Percentiles rank a stretch among this genome's conserved stretches.
Conservation (phyloP, 2,113 vertebrate species). For the Cynoglossus semilaevis region DNA sequence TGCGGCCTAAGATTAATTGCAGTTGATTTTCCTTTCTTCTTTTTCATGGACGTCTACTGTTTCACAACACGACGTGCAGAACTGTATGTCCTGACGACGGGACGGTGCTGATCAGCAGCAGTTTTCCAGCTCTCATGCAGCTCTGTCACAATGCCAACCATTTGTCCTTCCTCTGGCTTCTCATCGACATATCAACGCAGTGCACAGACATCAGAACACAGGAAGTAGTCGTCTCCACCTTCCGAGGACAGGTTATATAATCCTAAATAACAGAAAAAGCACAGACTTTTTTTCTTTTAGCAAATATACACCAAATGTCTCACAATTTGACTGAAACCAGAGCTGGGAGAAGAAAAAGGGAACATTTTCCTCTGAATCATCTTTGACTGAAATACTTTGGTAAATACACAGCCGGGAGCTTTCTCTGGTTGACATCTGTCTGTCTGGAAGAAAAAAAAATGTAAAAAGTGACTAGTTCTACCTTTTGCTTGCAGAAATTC, state of each 20-base stretch:
- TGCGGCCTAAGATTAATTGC: no score
- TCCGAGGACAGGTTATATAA: neutral
- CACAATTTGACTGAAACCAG: neutral
- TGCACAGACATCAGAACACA: conserved; percentile 19
- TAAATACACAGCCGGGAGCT: neutral
- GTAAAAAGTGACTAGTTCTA: conserved; percentile 34
- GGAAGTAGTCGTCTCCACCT: conserved; percentile 47
- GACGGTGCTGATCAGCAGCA: conserved; percentile 37
- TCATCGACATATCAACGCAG: conserved; percentile 23
- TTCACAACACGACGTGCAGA: conserved; percentile 11
- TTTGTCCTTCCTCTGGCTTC: conserved; percentile 28
- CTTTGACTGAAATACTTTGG: conserved; percentile 2
- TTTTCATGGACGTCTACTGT: neutral
- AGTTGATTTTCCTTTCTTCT: no score
- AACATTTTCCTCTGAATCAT: conserved; percentile 12
- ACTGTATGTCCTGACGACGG: conserved; percentile 11
- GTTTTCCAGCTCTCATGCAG: neutral
- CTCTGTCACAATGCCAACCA: conserved; percentile 24
- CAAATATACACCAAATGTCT: conserved; percentile 34
- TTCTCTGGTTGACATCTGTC: conserved; percentile 55
- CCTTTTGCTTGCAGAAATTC: conserved; percentile 31
- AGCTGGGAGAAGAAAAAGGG: neutral
- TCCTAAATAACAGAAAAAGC: neutral
- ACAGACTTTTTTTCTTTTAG: conserved; percentile 4
- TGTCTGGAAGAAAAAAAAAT: neutral